These are phyloP conservation scores for Dasypolia templi DNA, from an alignment of 2,888 invertebrate species.

Conservation along the genomic window DNA sequence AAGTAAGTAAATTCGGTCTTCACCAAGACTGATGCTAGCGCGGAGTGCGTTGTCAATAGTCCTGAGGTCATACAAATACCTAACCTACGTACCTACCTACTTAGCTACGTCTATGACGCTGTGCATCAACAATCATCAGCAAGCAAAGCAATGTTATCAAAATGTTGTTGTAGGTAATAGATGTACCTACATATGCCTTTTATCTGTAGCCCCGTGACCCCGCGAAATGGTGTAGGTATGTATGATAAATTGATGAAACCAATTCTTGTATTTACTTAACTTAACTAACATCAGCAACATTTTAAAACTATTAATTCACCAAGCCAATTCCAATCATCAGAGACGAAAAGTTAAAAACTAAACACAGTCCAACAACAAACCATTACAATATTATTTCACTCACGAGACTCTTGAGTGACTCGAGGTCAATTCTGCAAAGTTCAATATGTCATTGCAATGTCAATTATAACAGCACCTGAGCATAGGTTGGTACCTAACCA, in stretches of 20 bases:
- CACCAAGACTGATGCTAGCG: too few species aligned
- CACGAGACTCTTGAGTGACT: slow-evolving; percentile 10
- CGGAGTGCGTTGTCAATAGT: background rate
- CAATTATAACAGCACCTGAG: slow-evolving; percentile 25
- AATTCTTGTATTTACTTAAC: too few species aligned
- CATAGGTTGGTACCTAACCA: slow-evolving; percentile 1
- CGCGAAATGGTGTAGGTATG: background rate
- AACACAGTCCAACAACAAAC: background rate
- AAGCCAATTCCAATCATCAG: too few species aligned
- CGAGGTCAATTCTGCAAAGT: slow-evolving; percentile 36
- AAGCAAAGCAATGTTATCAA: background rate
- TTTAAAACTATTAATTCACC: background rate
- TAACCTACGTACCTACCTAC: background rate
- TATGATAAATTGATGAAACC: background rate
- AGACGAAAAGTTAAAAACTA: background rate
- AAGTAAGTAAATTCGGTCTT: background rate
- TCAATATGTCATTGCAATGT: slow-evolving; percentile 26
- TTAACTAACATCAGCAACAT: too few species aligned
- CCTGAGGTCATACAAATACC: background rate
- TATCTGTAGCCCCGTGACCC: slow-evolving; percentile 19
- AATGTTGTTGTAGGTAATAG: background rate
- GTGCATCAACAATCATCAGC: background rate
- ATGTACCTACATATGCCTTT: background rate
- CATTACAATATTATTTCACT: background rate
- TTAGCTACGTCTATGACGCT: too few species aligned